These are phyloP conservation scores for Lithophane socia DNA, from an alignment of 2,888 invertebrate species.

Conservation along the genomic window DNA sequence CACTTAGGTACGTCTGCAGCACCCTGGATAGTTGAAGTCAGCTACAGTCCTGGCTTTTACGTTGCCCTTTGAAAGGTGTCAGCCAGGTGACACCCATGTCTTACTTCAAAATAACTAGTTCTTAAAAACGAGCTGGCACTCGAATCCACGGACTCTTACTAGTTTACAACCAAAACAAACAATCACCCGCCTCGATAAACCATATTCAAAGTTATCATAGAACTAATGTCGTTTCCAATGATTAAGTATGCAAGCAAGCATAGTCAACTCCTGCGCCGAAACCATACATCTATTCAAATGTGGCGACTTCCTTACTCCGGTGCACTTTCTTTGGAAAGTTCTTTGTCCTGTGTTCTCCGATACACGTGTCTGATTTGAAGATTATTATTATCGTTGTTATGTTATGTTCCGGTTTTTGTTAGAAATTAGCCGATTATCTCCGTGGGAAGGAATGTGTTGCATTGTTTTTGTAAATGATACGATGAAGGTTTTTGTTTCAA, in stretches of 20 bases:
- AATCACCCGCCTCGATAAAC: background rate
- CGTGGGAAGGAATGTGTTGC: slow-evolving; percentile 21
- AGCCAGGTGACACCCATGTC: too few relatives aligned
- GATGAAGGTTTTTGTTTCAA: background rate
- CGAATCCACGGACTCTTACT: background rate
- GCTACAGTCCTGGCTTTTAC: too few relatives aligned
- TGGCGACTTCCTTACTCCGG: slow-evolving; percentile 73
- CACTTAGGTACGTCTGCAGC: too few relatives aligned
- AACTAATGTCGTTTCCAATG: slow-evolving; percentile 61
- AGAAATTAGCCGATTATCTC: slow-evolving; percentile 8
- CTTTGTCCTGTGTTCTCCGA: slow-evolving; percentile 56
- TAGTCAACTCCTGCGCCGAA: slow-evolving; percentile 71
- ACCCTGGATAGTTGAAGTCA: too few relatives aligned
- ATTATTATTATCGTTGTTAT: slow-evolving; percentile 27
- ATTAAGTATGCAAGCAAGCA: slow-evolving; percentile 80
- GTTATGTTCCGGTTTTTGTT: slow-evolving; percentile 28
- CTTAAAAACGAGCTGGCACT: background rate
- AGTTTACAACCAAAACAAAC: slow-evolving; percentile 26
- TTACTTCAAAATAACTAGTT: background rate
- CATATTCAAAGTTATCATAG: slow-evolving; percentile 26
- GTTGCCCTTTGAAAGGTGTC: too few relatives aligned
- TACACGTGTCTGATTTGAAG: slow-evolving; percentile 57
- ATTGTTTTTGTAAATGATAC: slow-evolving; percentile 17
- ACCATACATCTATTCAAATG: slow-evolving; percentile 76
- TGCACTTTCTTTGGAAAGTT: slow-evolving; percentile 76